A percentile compares a stretch with the other conserved stretches of the same genome.
Conservation (phyloP, 2,113 vertebrate species). For the Phalacrocorax pelagicus region DNA sequence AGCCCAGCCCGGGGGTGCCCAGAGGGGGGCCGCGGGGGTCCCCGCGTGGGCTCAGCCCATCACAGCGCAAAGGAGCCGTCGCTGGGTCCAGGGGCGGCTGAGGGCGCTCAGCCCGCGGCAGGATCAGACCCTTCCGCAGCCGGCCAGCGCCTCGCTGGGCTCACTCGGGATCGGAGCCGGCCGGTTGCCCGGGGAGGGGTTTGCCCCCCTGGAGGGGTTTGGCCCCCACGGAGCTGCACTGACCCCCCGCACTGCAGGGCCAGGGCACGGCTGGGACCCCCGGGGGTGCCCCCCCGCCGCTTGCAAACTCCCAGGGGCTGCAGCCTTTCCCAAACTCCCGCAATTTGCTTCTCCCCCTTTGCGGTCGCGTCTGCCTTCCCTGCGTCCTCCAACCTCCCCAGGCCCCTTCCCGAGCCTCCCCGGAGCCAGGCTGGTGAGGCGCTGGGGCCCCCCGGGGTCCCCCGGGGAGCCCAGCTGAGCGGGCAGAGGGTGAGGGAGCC, state of each 20-base stretch:
- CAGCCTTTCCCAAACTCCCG: neutral
- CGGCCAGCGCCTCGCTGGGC: neutral
- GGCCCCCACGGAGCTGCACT: neutral
- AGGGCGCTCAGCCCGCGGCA: neutral
- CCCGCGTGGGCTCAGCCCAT: neutral
- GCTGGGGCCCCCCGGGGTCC: neutral
- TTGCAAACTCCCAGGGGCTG: neutral
- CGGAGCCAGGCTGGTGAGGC: neutral
- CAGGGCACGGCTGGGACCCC: neutral
- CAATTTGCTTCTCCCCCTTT: neutral
- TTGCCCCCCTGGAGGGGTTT: too few species aligned
- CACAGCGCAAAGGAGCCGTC: neutral
- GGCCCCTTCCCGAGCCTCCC: neutral
- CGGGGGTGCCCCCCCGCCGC: accelerated
- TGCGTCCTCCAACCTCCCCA: neutral
- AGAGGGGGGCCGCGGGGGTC: neutral
- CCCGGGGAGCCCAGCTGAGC: accelerated
- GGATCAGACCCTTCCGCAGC: neutral
- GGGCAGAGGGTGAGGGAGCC: neutral
- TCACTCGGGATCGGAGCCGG: neutral
- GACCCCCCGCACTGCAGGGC: too few species aligned
- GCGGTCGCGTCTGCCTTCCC: neutral
- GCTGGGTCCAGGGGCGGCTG: neutral
- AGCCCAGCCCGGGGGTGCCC: neutral
- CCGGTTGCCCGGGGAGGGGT: neutral